Evolutionary conservation across 2,888 invertebrate species (phyloP).

Genomic region (Parochlus steinenii): DNA sequence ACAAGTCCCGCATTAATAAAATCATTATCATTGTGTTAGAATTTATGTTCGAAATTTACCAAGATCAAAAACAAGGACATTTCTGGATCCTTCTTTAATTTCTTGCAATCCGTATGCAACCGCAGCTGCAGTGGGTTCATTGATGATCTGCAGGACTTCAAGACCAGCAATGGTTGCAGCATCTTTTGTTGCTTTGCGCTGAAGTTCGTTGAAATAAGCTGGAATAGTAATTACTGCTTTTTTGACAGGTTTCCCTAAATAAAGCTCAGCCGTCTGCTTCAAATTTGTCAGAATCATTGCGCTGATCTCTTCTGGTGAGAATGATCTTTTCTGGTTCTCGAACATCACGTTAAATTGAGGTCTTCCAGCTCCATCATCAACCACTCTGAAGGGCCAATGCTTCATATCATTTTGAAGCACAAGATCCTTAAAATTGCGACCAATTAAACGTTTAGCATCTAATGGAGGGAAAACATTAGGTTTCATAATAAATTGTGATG

Average conservation of each 20-base stretch:
- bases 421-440: constrained; percentile 70
- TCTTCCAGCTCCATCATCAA: constrained; percentile 28
- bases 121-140: constrained; percentile 91
- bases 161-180: constrained; percentile 87
- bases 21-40: too few species aligned
- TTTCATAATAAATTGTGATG: background rate
- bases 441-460: constrained; percentile 84
- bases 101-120: constrained; percentile 94
- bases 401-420: constrained; percentile 83
- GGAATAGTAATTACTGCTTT: constrained; percentile 93
- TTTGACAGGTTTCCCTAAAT: constrained; percentile 66
- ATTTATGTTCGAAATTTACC: constrained; percentile 9
- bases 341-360: constrained; percentile 35
- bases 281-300: constrained; percentile 82
- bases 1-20: too few species aligned
- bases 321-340: constrained; percentile 72
- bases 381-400: constrained; percentile 43
- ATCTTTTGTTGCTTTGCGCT: constrained; percentile 90
- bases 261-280: constrained; percentile 86
- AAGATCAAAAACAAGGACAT: constrained; percentile 38
- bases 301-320: constrained; percentile 88
- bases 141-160: constrained; percentile 84
- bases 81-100: constrained; percentile 44
- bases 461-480: constrained; percentile 18
- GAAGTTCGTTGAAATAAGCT: constrained; percentile 93